These are phyloP conservation scores for Syrista parreyssii DNA, from an alignment of 2,888 invertebrate species.

Conservation along the genomic window DNA sequence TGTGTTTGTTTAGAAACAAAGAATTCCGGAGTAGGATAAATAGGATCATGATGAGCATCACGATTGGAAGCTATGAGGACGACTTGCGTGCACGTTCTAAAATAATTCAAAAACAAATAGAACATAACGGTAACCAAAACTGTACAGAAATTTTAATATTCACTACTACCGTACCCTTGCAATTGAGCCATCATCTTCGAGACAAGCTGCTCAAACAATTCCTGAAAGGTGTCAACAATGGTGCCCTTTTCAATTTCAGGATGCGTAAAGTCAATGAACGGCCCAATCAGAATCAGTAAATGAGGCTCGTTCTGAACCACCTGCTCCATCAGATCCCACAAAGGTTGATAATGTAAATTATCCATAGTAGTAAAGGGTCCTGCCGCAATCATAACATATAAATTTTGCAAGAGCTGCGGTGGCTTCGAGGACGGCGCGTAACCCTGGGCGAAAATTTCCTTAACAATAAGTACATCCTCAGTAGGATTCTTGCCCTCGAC, in stretches of 20 bases:
- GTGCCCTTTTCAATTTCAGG: slow-evolving; percentile 71
- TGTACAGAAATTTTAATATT: slow-evolving; percentile 4
- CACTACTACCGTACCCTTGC: slow-evolving; percentile 67
- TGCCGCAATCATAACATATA: slow-evolving; percentile 78
- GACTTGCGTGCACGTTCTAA: slow-evolving; percentile 75
- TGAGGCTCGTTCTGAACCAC: slow-evolving; percentile 79
- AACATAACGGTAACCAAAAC: not conserved
- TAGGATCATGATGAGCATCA: slow-evolving; percentile 82
- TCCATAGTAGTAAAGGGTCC: slow-evolving; percentile 88
- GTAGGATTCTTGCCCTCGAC: slow-evolving; percentile 79
- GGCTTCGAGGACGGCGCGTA: slow-evolving; percentile 64
- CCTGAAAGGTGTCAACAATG: slow-evolving; percentile 77
- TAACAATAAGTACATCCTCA: slow-evolving; percentile 76
- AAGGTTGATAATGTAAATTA: slow-evolving; percentile 82
- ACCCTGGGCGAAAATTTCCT: slow-evolving; percentile 74
- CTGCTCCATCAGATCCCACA: slow-evolving; percentile 80
- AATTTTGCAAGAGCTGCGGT: slow-evolving; percentile 57
- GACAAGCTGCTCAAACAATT: slow-evolving; percentile 80
- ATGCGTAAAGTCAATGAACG: slow-evolving; percentile 83
- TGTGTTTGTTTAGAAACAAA: slow-evolving; percentile 66
- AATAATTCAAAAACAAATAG: slow-evolving; percentile 42
- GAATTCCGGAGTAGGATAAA: slow-evolving; percentile 88
- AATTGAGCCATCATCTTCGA: slow-evolving; percentile 74
- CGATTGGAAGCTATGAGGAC: slow-evolving; percentile 80
- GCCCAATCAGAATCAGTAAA: slow-evolving; percentile 84